phyloP scores from a whole-genome alignment of 2,888 invertebrate genomes.

The Athalia circularis region DNA sequence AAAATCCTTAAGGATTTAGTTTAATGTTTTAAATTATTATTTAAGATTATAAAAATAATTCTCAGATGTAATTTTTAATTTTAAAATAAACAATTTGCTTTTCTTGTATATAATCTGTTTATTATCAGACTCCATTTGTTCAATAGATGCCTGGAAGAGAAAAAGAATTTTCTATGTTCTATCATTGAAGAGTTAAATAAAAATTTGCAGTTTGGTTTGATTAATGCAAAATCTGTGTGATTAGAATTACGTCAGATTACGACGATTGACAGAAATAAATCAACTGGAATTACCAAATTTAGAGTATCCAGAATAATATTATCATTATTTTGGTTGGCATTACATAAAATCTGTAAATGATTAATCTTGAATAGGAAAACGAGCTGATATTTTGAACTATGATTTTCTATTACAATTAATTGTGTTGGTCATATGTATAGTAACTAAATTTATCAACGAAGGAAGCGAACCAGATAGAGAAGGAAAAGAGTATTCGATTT shows the following conservation, averaged over 20 bases:
- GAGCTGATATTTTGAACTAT: not conserved
- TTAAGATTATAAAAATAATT: constrained; percentile 4
- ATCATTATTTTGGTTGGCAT: not conserved
- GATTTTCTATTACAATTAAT: too few relatives aligned
- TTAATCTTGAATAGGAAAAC: not conserved
- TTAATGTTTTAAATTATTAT: constrained; percentile 3
- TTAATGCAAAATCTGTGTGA: not conserved
- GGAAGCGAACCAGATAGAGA: not conserved
- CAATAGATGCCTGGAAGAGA: not conserved
- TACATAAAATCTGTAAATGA: not conserved
- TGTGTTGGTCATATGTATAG: too few relatives aligned
- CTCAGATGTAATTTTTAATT: not conserved
- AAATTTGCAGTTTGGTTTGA: not conserved
- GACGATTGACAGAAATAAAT: not conserved
- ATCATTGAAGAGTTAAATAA: not conserved
- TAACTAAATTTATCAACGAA: not conserved
- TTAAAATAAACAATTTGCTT: constrained; percentile 7
- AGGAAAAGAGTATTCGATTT: not conserved
- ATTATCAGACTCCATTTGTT: not conserved
- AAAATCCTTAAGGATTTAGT: not conserved
- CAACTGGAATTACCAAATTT: not conserved
- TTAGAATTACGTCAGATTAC: not conserved
- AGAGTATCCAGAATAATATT: not conserved
- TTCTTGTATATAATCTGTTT: not conserved
- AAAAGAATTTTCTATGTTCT: not conserved